Percentiles rank a stretch among this genome's conserved stretches.
These are phyloP conservation scores for Diachasmimorpha longicaudata DNA, from an alignment of 1,140 invertebrate genomes.

Conservation along the genomic window DNA sequence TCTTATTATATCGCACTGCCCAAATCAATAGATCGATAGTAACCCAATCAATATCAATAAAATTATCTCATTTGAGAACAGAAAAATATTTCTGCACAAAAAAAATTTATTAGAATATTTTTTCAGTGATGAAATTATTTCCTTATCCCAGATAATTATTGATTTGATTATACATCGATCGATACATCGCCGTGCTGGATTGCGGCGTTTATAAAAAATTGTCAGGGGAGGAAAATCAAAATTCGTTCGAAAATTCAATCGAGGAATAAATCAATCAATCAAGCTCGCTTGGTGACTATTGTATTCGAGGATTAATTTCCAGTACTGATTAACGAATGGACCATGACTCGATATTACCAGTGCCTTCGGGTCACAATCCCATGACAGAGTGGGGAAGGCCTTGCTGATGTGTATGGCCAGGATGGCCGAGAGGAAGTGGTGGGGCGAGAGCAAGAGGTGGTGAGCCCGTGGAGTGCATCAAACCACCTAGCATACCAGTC, in stretches of 20 bases:
- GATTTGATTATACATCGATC: background rate
- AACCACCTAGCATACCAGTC: slow-evolving; percentile 8
- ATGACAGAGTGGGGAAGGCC: background rate
- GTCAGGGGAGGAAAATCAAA: too few relatives aligned
- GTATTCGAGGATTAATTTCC: background rate
- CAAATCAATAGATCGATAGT: background rate
- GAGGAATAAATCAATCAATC: too few relatives aligned
- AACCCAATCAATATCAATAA: background rate
- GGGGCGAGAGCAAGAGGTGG: background rate
- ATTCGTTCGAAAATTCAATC: too few relatives aligned
- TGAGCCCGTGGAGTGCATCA: background rate
- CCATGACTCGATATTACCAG: background rate
- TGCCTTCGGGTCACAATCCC: slow-evolving; percentile 3
- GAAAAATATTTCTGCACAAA: background rate
- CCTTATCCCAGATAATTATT: background rate
- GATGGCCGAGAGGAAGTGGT: background rate
- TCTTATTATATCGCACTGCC: background rate
- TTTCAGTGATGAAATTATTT: too few relatives aligned
- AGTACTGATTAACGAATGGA: background rate
- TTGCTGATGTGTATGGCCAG: background rate
- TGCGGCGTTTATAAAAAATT: too few relatives aligned
- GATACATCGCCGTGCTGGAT: background rate
- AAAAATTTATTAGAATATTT: background rate
- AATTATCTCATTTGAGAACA: background rate
- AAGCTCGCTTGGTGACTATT: background rate